Evolutionary conservation across 1,140 invertebrate genomes (phyloP).

Genomic region (Pomacea maculata): DNA sequence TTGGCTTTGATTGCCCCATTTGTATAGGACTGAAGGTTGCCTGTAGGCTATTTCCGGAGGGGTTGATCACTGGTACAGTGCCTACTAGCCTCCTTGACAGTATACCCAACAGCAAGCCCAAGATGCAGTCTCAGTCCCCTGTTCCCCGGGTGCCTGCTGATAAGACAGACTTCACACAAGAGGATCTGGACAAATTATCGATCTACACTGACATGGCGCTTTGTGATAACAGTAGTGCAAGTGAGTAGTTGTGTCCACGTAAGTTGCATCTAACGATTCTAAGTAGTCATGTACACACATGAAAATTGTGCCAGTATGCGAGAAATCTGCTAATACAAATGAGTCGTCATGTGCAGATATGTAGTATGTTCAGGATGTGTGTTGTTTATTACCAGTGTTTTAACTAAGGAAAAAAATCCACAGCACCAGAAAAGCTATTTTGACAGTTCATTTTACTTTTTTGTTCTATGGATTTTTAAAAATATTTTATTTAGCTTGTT

Average conservation of each 20-base stretch:
- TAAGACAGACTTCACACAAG: constrained; percentile 39
- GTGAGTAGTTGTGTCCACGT: constrained; percentile 38
- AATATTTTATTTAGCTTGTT: no score
- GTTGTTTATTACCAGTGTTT: no score
- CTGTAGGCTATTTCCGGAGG: constrained; percentile 58
- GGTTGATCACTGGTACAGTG: constrained; percentile 59
- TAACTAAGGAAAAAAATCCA: no score
- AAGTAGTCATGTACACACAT: no score
- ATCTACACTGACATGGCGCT: constrained; percentile 52
- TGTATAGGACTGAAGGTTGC: constrained; percentile 61
- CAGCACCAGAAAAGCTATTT: no score
- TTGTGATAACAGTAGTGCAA: constrained; percentile 50
- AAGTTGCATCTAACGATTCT: no score
- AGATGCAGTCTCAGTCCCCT: background rate
- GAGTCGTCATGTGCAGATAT: no score
- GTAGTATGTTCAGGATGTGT: no score
- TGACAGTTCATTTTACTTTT: no score
- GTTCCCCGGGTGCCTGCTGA: constrained; percentile 10
- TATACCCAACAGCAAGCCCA: background rate
- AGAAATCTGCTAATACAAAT: no score
- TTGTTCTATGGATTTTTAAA: no score
- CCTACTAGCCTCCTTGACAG: constrained; percentile 19
- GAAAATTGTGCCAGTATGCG: no score
- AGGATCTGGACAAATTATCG: constrained; percentile 54
- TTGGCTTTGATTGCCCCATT: background rate